Conservation (phyloP, 2,113 vertebrate genomes). For the Oryzias curvinotus region DNA sequence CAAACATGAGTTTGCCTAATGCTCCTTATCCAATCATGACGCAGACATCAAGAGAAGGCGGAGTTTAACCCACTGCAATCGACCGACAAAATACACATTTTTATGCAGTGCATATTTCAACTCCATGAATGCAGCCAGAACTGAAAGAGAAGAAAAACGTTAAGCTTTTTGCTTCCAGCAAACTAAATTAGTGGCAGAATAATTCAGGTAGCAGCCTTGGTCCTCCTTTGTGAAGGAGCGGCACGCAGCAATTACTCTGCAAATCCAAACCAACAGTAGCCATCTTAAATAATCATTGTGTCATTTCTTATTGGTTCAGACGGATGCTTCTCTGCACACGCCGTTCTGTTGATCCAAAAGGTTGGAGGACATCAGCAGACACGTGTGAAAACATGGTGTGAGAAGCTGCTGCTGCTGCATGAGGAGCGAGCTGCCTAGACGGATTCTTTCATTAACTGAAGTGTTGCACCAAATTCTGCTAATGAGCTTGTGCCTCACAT, state of each 20-base stretch:
- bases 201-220: not conserved
- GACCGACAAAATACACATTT: slow-evolving; percentile 21
- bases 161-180: not conserved
- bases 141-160: not conserved
- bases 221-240: not conserved
- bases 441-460: slow-evolving; percentile 21
- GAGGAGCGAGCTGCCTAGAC: slow-evolving; percentile 7
- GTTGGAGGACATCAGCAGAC: slow-evolving; percentile 4
- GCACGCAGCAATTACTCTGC: not conserved
- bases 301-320: not conserved
- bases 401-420: slow-evolving; percentile 19
- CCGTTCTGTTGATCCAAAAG: not conserved
- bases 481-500: slow-evolving; percentile 25
- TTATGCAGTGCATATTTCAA: slow-evolving; percentile 26
- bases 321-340: not conserved
- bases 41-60: too few species aligned
- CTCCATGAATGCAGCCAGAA: not conserved
- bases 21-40: too few species aligned
- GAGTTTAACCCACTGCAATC: too few species aligned
- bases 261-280: slow-evolving; percentile 2
- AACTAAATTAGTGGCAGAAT: not conserved
- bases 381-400: not conserved
- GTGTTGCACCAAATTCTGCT: slow-evolving; percentile 16
- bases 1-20: too few species aligned
- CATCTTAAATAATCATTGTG: not conserved